Evolutionary conservation across 2,888 invertebrate species (phyloP), one percentile per base, ranked within the genome.

Genomic region (Choreutis nemorana): DNA sequence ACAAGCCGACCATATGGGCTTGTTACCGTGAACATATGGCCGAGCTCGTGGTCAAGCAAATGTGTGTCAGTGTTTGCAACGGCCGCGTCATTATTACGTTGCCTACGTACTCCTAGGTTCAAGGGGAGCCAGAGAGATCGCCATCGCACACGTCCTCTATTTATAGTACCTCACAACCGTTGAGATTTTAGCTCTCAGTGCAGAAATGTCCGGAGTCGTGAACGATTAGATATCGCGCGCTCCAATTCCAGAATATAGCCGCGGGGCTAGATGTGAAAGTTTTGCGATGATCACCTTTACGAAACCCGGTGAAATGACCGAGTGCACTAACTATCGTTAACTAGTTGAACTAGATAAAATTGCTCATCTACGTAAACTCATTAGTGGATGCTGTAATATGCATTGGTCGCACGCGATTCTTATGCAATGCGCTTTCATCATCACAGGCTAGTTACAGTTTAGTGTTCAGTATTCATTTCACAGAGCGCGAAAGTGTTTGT

Each of bases 101-200:
- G 57, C 55, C 53, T 8, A 50, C 55, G 55, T 56, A 57, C 46
- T 53, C 48, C 59, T 71, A 72, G 77, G 78, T 78, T 78, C 78
- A 78, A 78, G 78, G 78, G 75, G 66, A 78, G 58, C 77, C 63
- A 55, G 71, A 70, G 59, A 58, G 55, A 66, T 62, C 59, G 65
- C 64, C 61, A 65, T 64, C 68, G 70, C 67, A 64, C 65, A 70
- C 64, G 52, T 57, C 52, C 65, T 65, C 77, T 78, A 78, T 77
- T 78, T 66, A 73, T 78, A 78, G 73, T 61, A 51, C 45, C 58
- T 58, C 56, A 54, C 60, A 55, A 68, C 70, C 73, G 73, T 73
- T 75, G 64, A 64, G 64, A 63, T 59, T 64, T 61, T 66, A 48
- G 66, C 52, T 63, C 64, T 67, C 73, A 77, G 77, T 78, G 60